Conservation (phyloP, 2,888 invertebrate genomes). For the Barypeithes pellucidus region DNA sequence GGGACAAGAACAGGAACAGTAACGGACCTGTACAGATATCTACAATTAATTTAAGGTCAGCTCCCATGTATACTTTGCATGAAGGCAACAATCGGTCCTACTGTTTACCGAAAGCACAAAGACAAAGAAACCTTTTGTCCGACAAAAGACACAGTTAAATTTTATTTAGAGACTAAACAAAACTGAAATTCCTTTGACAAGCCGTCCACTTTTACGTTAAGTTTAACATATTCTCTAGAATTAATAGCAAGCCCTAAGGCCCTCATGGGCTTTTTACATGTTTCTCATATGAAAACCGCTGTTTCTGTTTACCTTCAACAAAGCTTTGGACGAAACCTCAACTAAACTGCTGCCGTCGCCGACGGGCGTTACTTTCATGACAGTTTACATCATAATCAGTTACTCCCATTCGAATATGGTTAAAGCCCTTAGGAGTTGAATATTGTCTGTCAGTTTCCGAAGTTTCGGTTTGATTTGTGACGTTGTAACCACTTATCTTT, state of each 20-base stretch:
- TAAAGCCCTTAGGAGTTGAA: slow-evolving; percentile 28
- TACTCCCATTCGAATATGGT: slow-evolving; percentile 32
- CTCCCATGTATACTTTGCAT: background rate
- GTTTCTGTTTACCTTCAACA: slow-evolving; percentile 55
- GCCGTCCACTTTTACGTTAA: slow-evolving; percentile 48
- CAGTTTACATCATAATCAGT: slow-evolving; percentile 54
- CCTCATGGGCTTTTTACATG: slow-evolving; percentile 46
- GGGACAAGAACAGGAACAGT: too few relatives aligned
- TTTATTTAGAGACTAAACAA: slow-evolving; percentile 45
- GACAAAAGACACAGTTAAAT: slow-evolving; percentile 41
- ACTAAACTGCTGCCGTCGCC: slow-evolving; percentile 54
- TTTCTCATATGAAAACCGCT: slow-evolving; percentile 49
- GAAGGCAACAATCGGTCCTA: background rate
- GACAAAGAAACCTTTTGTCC: slow-evolving; percentile 16
- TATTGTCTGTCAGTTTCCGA: slow-evolving; percentile 43
- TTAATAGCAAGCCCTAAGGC: slow-evolving; percentile 43
- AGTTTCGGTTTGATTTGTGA: slow-evolving; percentile 37
- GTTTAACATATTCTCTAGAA: slow-evolving; percentile 41
- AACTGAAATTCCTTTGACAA: slow-evolving; percentile 51
- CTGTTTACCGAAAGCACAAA: slow-evolving; percentile 6
- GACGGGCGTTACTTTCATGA: slow-evolving; percentile 49
- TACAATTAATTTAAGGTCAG: background rate
- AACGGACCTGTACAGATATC: too few relatives aligned
- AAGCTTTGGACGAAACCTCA: slow-evolving; percentile 58
- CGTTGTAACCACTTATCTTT: background rate